Evolutionary conservation across 1,140 invertebrate genomes (phyloP).

Genomic region (Oppia nitens): DNA sequence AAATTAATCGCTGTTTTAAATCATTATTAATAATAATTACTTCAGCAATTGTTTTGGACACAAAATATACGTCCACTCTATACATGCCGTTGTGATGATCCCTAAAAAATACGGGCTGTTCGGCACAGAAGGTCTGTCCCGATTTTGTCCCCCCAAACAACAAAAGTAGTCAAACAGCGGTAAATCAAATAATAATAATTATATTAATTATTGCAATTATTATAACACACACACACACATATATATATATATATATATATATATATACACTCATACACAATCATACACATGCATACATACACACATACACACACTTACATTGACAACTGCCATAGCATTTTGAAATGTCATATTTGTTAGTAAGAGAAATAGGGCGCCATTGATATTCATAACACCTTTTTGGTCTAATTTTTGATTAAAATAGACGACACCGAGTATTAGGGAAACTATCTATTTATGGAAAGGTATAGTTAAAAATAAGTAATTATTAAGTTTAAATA

Average conservation of each 20-base stretch:
- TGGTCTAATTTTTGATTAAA: slow-evolving; percentile 63
- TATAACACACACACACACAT: too few species aligned
- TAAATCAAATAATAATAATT: too few species aligned
- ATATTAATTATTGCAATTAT: too few species aligned
- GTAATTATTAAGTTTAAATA: slow-evolving; percentile 19
- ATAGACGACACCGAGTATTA: slow-evolving; percentile 74
- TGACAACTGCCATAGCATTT: slow-evolving; percentile 71
- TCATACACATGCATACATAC: too few species aligned
- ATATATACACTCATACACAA: too few species aligned
- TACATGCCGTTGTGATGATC: slow-evolving; percentile 86
- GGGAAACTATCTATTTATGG: slow-evolving; percentile 57
- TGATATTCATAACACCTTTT: slow-evolving; percentile 84
- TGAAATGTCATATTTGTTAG: slow-evolving; percentile 85
- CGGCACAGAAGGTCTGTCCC: slow-evolving; percentile 70
- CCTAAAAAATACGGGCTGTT: slow-evolving; percentile 74
- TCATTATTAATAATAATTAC: too few species aligned
- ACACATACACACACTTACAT: slow-evolving; percentile 47
- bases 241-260: too few species aligned
- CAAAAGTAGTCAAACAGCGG: neutral
- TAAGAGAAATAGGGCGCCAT: slow-evolving; percentile 82
- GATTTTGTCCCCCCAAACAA: slow-evolving; percentile 8
- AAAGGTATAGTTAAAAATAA: neutral
- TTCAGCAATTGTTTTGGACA: slow-evolving; percentile 70
- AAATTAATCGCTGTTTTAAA: too few species aligned
- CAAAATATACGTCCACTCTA: slow-evolving; percentile 74